These are phyloP conservation scores for Galaxias olidus DNA, from an alignment of 2,797 vertebrate species.

Conservation along the genomic window DNA sequence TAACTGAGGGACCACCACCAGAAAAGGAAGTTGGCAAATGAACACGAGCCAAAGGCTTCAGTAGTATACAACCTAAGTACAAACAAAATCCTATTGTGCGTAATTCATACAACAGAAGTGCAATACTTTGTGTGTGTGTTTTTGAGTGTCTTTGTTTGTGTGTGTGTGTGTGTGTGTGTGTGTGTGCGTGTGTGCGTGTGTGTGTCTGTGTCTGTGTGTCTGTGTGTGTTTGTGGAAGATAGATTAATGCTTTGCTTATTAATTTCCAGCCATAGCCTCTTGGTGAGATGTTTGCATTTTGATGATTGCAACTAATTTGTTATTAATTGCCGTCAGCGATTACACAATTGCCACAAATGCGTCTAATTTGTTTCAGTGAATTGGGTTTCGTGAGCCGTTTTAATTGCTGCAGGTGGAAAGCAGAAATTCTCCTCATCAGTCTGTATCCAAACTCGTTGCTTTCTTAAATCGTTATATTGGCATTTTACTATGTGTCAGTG, in stretches of 20 bases:
- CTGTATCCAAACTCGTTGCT: conserved; percentile 36
- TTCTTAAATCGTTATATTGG: conserved; percentile 27
- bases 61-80: too few species aligned
- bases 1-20: conserved; percentile 39
- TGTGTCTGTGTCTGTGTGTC: conserved; percentile 4
- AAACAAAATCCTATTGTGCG: conserved; percentile 63
- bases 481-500: conserved; percentile 18
- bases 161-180: conserved; percentile 22
- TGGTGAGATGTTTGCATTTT: conserved; percentile 77
- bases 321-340: conserved; percentile 82
- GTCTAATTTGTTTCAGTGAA: conserved; percentile 79
- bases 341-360: conserved; percentile 78
- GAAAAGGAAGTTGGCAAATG: conserved; percentile 77
- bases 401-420: conserved; percentile 77
- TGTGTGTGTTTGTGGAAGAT: conserved; percentile 58
- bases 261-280: conserved; percentile 76
- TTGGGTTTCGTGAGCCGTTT: conserved; percentile 73
- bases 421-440: conserved; percentile 27
- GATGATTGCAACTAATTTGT: conserved; percentile 79
- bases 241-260: conserved; percentile 63
- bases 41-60: conserved; percentile 76
- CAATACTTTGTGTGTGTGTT: neutral
- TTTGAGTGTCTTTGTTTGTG: conserved; percentile 47
- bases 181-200: conserved; percentile 7
- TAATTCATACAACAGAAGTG: conserved; percentile 45